A percentile compares a stretch with the other conserved stretches of the same genome.
These are phyloP conservation scores for Hemiprocne comata DNA, from an alignment of 2,113 vertebrate genomes.

Conservation along the genomic window DNA sequence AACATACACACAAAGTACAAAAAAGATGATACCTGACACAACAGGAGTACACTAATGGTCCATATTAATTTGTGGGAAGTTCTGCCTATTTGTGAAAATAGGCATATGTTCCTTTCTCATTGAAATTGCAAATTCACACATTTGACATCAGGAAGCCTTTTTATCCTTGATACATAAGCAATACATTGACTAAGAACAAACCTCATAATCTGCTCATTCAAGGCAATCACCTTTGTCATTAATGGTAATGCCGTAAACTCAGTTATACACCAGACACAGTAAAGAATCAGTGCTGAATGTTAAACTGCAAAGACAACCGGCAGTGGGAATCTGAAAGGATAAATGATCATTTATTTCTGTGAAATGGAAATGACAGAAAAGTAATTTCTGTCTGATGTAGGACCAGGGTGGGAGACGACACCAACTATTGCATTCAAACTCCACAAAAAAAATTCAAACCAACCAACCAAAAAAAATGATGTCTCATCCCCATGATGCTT, in stretches of 20 bases:
- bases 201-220: neutral
- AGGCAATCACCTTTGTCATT: neutral
- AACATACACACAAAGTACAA: neutral
- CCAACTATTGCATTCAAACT: neutral
- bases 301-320: neutral
- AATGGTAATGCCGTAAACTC: neutral
- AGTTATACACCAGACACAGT: neutral
- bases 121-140: neutral
- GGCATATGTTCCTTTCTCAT: neutral
- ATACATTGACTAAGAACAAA: neutral
- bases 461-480: too few relatives aligned
- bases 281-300: neutral
- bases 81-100: neutral
- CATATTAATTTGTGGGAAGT: neutral
- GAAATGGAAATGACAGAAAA: neutral
- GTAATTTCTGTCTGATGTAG: neutral
- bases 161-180: neutral
- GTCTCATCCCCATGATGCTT: fast-evolving
- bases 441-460: neutral
- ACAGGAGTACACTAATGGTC: neutral
- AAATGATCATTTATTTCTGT: neutral
- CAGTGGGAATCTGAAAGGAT: neutral
- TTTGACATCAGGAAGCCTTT: neutral
- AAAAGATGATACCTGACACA: neutral
- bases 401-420: neutral